Evolutionary conservation across 2,888 invertebrate genomes (phyloP), one percentile per base, ranked within the genome.

Genomic region (Nesidiocoris tenuis): DNA sequence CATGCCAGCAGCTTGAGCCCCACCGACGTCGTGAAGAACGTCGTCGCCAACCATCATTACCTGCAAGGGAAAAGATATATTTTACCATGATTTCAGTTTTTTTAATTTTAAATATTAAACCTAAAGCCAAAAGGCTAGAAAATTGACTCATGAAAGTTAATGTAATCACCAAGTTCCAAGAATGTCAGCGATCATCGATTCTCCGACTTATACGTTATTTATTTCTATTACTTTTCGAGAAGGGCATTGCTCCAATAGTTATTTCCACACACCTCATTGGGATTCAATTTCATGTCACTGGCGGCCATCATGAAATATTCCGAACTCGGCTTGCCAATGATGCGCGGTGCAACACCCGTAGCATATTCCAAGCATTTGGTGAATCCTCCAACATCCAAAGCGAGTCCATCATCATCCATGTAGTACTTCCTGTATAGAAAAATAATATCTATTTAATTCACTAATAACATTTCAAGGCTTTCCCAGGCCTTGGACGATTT

Each of bases 351-450:
- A n/a, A 86, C 84, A 61, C 88, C 89, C 0, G 91, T 86, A 0
- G 92, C 87, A 84, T 89, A 93, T 83, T 94, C 93, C 61, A 94
- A 83, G 0, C 90, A 93, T 81, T 89, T 86, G 0, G 93, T 88
- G 85, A 94, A 94, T 77, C 91, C 89, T 0, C 94, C 94, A 16
- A 94, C 93, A 0, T 94, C 94, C 22, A 95, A 83, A 0, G 90
- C 88, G 57, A 93, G 82, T 0, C 92, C 93, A 83, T 91, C 90
- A 16, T 84, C 82, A 23, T 88, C 86, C 83, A 89, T 89, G 63
- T 79, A 80, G 72, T 80, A 80, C 78, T 78, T 80, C 24, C 80
- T 80, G 61, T 21, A n/a, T n/a, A n/a, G n/a, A n/a, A n/a, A 78
- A 74, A 77, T 12, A 39, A 39, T 39, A 39, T 39, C 39, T 23